These are phyloP conservation scores for Morus bassanus DNA, from an alignment of 2,797 vertebrate species.

Conservation along the genomic window DNA sequence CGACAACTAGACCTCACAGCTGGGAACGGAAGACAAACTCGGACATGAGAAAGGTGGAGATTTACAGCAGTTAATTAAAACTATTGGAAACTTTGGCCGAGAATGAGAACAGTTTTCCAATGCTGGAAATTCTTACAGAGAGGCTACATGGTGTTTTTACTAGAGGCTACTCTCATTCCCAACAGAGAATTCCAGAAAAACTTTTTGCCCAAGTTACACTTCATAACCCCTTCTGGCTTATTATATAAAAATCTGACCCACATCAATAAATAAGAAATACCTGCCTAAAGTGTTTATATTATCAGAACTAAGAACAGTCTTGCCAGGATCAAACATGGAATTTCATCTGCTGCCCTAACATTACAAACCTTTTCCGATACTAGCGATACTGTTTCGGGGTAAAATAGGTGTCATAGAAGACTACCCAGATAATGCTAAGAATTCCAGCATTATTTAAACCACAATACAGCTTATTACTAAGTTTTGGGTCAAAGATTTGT, in stretches of 20 bases:
- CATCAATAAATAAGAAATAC: not conserved
- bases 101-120: not conserved
- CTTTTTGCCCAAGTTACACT: not conserved
- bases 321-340: not conserved
- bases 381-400: not conserved
- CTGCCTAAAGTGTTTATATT: not conserved
- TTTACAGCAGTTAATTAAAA: not conserved
- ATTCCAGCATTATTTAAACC: not conserved
- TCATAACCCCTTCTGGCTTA: not conserved
- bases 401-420: not conserved
- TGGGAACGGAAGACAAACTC: not conserved
- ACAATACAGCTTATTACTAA: not conserved
- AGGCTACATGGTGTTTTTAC: fast-evolving
- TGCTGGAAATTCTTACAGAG: fast-evolving
- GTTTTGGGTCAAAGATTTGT: not conserved
- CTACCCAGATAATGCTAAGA: not conserved
- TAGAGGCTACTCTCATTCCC: not conserved
- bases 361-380: not conserved
- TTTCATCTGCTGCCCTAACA: not conserved
- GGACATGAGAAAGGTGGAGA: no score
- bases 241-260: not conserved
- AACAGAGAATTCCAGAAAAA: not conserved
- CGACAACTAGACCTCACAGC: not conserved
- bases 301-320: not conserved
- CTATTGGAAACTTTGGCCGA: not conserved